Evolutionary conservation across 2,888 invertebrate species (phyloP).

Genomic region (Chorisops tibialis): DNA sequence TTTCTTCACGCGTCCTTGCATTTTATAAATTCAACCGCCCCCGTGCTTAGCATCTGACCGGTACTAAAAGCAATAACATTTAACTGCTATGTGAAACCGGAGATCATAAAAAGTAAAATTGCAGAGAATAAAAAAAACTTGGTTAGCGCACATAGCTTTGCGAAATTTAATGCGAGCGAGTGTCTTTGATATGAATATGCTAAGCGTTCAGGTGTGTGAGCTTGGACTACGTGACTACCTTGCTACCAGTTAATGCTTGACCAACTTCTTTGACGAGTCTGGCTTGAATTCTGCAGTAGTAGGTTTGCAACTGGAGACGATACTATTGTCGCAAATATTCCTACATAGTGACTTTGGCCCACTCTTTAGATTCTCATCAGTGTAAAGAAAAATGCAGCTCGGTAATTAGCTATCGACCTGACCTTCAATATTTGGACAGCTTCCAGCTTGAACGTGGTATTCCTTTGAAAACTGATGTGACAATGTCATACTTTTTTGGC

Average conservation of each 20-base stretch:
- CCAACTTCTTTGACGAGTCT: not conserved
- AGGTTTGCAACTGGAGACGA: not conserved
- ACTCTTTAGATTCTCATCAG: not conserved
- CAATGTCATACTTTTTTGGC: no score
- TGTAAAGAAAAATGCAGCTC: no score
- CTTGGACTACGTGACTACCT: conserved; percentile 12
- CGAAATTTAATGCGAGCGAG: conserved; percentile 2
- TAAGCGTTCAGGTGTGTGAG: conserved; percentile 9
- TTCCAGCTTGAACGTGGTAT: no score
- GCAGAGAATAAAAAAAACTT: not conserved
- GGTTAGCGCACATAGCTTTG: conserved; percentile 1
- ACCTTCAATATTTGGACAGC: no score
- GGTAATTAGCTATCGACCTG: no score
- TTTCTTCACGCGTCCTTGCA: no score
- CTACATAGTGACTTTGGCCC: conserved; percentile 5
- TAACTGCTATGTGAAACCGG: not conserved
- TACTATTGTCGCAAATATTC: not conserved
- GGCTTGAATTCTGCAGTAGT: conserved; percentile 1
- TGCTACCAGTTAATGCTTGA: conserved; percentile 14
- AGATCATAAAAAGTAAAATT: not conserved
- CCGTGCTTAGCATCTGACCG: no score
- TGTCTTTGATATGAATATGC: not conserved
- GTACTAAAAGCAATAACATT: not conserved
- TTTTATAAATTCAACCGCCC: no score
- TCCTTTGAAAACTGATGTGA: no score